Evolutionary conservation across 2,797 vertebrate genomes (phyloP).

Genomic region (Bovichtus diacanthus): DNA sequence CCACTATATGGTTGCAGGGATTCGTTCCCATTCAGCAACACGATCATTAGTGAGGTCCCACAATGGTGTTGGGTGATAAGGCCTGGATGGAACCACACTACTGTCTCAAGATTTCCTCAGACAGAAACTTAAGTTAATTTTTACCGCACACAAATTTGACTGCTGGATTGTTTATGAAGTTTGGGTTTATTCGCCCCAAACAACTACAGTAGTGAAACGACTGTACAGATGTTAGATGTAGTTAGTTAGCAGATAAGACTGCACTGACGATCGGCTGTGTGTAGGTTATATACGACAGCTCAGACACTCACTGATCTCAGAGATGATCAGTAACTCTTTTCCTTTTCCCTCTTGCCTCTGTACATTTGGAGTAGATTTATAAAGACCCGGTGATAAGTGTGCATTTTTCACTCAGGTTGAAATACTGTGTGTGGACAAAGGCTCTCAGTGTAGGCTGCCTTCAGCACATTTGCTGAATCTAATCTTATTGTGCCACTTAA

Average conservation of each 20-base stretch:
- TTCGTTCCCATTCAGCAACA: background rate
- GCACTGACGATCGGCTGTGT: too few relatives aligned
- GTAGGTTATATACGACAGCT: too few relatives aligned
- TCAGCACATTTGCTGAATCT: background rate
- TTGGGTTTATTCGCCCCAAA: background rate
- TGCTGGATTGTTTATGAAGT: background rate
- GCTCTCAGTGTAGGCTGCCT: background rate
- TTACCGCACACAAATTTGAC: background rate
- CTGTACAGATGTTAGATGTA: too few relatives aligned
- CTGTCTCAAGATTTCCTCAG: background rate
- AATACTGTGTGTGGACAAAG: background rate
- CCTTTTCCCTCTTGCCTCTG: too few relatives aligned
- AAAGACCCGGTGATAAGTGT: too few relatives aligned
- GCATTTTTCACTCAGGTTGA: too few relatives aligned
- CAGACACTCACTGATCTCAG: too few relatives aligned
- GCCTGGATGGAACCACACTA: background rate
- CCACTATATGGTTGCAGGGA: background rate
- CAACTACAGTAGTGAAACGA: too few relatives aligned
- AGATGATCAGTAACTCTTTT: too few relatives aligned
- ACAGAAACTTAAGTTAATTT: background rate
- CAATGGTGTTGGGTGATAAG: background rate
- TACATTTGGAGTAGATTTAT: too few relatives aligned
- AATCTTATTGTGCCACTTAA: background rate
- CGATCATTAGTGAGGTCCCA: background rate
- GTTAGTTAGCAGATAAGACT: background rate